Percentiles rank a stretch among this genome's conserved stretches.
These are phyloP conservation scores for Notospermus geniculatus DNA, from an alignment of 1,140 invertebrate species.

Conservation along the genomic window DNA sequence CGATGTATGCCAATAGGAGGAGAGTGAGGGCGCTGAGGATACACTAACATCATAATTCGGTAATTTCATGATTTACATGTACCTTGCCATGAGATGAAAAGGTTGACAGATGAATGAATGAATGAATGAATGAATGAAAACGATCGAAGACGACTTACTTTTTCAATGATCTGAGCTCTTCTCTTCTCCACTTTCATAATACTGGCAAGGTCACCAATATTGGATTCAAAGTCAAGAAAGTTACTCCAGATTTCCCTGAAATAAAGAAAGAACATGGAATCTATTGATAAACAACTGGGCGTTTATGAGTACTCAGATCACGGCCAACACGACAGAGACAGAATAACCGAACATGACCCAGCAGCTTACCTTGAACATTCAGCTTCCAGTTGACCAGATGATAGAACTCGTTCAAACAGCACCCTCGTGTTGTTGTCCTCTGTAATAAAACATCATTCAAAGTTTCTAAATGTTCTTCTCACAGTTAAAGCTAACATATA, in stretches of 20 bases:
- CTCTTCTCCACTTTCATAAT: slow-evolving; percentile 97
- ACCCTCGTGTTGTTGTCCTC: slow-evolving; percentile 99
- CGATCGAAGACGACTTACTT: slow-evolving; percentile 61
- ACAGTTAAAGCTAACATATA: slow-evolving; percentile 13
- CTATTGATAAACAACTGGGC: not conserved
- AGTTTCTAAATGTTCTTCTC: too few relatives aligned
- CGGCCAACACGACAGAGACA: too few relatives aligned
- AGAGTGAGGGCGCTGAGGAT: too few relatives aligned
- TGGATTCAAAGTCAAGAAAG: slow-evolving; percentile 97
- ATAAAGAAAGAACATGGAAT: slow-evolving; percentile 22
- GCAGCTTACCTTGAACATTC: slow-evolving; percentile 87
- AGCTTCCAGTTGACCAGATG: slow-evolving; percentile 84
- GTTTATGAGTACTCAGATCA: too few relatives aligned
- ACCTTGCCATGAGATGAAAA: too few relatives aligned
- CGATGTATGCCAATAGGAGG: slow-evolving; percentile 93
- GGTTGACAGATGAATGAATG: too few relatives aligned
- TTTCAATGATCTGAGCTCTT: slow-evolving; percentile 84
- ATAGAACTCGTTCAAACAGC: slow-evolving; percentile 93
- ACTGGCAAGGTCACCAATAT: slow-evolving; percentile 95
- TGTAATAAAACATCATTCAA: too few relatives aligned
- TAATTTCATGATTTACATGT: too few relatives aligned
- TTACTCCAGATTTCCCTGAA: slow-evolving; percentile 95
- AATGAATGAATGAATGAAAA: too few relatives aligned
- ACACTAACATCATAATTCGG: too few relatives aligned
- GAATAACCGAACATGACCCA: not conserved